Percentiles rank a stretch among this genome's conserved stretches.
These are phyloP conservation scores for Alfaro cultratus DNA, from an alignment of 2,797 vertebrate genomes.

Conservation along the genomic window DNA sequence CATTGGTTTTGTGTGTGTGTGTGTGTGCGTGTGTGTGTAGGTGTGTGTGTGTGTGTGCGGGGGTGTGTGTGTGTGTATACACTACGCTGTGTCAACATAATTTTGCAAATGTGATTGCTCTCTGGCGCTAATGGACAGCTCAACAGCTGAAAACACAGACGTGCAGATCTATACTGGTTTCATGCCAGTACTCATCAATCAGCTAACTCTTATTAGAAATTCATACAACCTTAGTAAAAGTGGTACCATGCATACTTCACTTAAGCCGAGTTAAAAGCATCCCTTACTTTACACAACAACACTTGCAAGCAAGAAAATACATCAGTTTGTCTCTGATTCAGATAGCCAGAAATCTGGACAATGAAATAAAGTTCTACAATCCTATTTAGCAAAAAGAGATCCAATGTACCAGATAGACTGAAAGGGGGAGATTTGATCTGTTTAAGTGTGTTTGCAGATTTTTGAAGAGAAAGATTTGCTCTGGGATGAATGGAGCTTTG, in stretches of 20 bases:
- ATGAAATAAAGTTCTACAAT: constrained; percentile 51
- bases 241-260: constrained; percentile 43
- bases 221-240: constrained; percentile 45
- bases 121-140: constrained; percentile 11
- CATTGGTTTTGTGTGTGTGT: constrained; percentile 29
- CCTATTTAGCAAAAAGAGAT: constrained; percentile 45
- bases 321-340: constrained; percentile 44
- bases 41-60: constrained; percentile 25
- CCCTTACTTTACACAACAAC: constrained; percentile 63
- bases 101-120: constrained; percentile 30
- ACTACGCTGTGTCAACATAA: constrained; percentile 33
- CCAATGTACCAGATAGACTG: constrained; percentile 49
- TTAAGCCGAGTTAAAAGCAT: constrained; percentile 59
- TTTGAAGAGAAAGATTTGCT: constrained; percentile 47
- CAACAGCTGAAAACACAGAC: constrained; percentile 40
- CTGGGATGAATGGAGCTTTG: constrained; percentile 6
- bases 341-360: constrained; percentile 48
- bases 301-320: constrained; percentile 34
- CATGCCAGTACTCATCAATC: constrained; percentile 43
- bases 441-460: constrained; percentile 58
- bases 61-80: constrained; percentile 5
- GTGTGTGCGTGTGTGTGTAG: constrained; percentile 13
- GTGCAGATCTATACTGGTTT: constrained; percentile 18
- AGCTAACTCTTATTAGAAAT: constrained; percentile 43
- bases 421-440: constrained; percentile 44